Conservation (phyloP, 2,888 invertebrate genomes). For the Adineta ricciae region DNA sequence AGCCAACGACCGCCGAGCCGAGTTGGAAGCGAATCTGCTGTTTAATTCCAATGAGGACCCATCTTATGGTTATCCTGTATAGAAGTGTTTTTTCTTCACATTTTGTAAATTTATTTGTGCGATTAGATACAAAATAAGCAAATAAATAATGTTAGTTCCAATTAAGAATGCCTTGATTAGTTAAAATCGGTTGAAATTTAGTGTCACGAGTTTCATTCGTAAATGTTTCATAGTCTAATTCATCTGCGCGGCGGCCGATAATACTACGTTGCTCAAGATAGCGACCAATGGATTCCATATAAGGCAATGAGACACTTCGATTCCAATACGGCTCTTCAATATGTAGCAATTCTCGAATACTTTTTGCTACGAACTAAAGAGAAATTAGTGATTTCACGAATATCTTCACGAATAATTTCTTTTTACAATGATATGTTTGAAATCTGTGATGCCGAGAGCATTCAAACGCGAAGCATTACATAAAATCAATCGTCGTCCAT, state of each 20-base stretch:
- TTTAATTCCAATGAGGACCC: not conserved
- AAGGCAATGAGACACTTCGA: slow-evolving; percentile 28
- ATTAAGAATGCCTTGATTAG: slow-evolving; percentile 28
- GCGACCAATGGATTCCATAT: slow-evolving; percentile 14
- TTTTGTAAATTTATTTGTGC: not conserved
- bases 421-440: slow-evolving; percentile 28
- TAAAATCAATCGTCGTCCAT: slow-evolving; percentile 29
- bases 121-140: not conserved
- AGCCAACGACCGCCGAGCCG: not conserved
- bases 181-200: slow-evolving; percentile 29
- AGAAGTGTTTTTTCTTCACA: not conserved
- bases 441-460: slow-evolving; percentile 28
- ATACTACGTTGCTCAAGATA: slow-evolving; percentile 27
- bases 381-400: not conserved
- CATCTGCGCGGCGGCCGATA: slow-evolving; percentile 22
- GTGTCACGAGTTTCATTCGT: not conserved
- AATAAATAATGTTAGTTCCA: not conserved
- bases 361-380: slow-evolving; percentile 25
- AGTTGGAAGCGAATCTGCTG: not conserved
- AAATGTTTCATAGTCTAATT: slow-evolving; percentile 23
- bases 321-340: slow-evolving; percentile 32
- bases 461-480: slow-evolving; percentile 27
- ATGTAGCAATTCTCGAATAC: slow-evolving; percentile 21
- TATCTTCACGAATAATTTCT: not conserved
- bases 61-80: not conserved